A percentile compares a stretch with the other conserved stretches of the same genome.
Evolutionary conservation across 2,888 invertebrate genomes (phyloP).

Genomic region (Dynastes grantii): DNA sequence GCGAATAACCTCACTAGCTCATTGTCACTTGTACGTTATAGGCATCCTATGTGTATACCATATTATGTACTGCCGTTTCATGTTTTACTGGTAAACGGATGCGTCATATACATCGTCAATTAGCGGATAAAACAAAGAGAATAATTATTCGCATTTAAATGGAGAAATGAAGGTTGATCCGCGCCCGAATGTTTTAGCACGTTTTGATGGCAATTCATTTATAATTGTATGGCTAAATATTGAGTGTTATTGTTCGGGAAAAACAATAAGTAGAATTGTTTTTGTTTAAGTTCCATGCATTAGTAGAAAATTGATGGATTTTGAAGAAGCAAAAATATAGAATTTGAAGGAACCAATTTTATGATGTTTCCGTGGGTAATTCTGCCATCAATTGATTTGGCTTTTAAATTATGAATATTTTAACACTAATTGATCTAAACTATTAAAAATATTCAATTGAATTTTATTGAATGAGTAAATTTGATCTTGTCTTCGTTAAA

Average conservation of each 20-base stretch:
- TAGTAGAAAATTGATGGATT: too few relatives aligned
- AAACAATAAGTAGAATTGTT: not conserved
- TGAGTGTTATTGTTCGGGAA: not conserved
- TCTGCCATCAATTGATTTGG: too few relatives aligned
- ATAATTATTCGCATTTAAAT: conserved; percentile 39
- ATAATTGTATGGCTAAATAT: not conserved
- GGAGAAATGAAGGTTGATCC: conserved; percentile 30
- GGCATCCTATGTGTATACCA: too few relatives aligned
- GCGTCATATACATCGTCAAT: not conserved
- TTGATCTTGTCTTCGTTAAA: too few relatives aligned
- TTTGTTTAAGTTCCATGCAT: not conserved
- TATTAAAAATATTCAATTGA: too few relatives aligned
- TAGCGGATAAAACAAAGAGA: conserved; percentile 40
- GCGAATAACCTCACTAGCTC: not conserved
- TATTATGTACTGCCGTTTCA: not conserved
- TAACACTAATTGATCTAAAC: too few relatives aligned
- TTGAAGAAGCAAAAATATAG: too few relatives aligned
- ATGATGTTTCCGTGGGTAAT: too few relatives aligned
- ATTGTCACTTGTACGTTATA: conserved; percentile 7
- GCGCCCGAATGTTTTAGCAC: conserved; percentile 9
- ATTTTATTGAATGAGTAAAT: too few relatives aligned
- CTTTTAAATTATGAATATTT: too few relatives aligned
- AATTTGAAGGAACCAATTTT: too few relatives aligned
- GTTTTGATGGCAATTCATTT: conserved; percentile 3
- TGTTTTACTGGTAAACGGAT: not conserved